Base-by-base conservation (phyloP, 2,888 invertebrate species). In the Hypomecis punctinalis region DNA sequence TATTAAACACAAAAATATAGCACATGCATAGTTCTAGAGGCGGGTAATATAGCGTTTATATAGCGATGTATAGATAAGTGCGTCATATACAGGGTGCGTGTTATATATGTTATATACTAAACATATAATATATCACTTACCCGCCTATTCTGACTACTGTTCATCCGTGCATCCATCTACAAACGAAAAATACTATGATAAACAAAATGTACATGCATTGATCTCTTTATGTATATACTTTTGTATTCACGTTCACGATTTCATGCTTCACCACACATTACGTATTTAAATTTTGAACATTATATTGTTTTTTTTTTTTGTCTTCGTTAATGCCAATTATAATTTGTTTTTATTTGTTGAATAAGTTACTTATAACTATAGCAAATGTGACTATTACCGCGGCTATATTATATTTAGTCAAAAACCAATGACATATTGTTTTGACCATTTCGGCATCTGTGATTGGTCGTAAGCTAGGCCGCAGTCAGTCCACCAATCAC, bases 81-180 rank as follows among this genome's bases (percentile, higher is more conserved):
- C 74, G 69, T 70, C 57, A 69, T 61, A 70, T 65, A 76, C 55
- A 67, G 55, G 57, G 64, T 61, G 72, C 66, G 61, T 63, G 36
- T 55, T 70, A 72, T 66, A 76, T 75, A 83, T 63, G 36, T 55
- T 70, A 72, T 66, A 76, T 75, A 83, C 69, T 81, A 83, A 77
- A 85, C 78, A 84, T 81, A 68, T 72, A 67, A 42, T 75, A 79
- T 77, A 80, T 80, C 76, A 93, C 93, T 93, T 86, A 93, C 93
- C 93, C 93, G 91, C 91, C 93, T 93, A 93, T 85, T 91, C 89
- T 92, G 93, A 91, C 89, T 93, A 93, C 85, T 93, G 93, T 90
- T 93, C 91, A 90, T 90, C 89, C 93, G 91, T 80, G 87, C 93
- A 92, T 93, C 93, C 93, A 93, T 93, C 93, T 93, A 93, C 91